These are phyloP conservation scores for Armadillidium nasatum DNA, from an alignment of 1,140 invertebrate species.

Conservation along the genomic window DNA sequence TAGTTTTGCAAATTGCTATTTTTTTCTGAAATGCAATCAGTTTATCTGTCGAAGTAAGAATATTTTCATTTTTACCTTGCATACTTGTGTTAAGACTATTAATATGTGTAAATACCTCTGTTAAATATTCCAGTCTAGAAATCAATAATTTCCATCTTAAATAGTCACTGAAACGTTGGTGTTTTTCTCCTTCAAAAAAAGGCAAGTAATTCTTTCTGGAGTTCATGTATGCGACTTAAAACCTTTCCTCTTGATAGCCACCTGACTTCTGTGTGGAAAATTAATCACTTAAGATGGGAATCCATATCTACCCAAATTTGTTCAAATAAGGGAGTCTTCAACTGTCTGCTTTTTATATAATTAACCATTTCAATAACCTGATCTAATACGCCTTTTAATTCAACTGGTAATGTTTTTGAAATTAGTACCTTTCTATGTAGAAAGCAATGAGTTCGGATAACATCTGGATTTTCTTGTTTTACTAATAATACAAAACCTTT, in stretches of 20 bases:
- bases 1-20: too few species aligned
- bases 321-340: constrained; percentile 24
- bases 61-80: constrained; percentile 26
- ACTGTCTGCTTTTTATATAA: constrained; percentile 26
- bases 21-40: too few species aligned
- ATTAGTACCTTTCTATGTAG: constrained; percentile 21
- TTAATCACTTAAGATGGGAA: constrained; percentile 16
- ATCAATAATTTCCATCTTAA: constrained; percentile 20
- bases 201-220: constrained; percentile 24
- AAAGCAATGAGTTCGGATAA: constrained; percentile 25
- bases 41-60: not conserved
- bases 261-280: constrained; percentile 20
- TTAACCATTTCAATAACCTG: constrained; percentile 22
- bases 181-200: constrained; percentile 24
- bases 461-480: constrained; percentile 17
- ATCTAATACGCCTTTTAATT: constrained; percentile 16
- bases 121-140: constrained; percentile 22
- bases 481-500: constrained; percentile 13
- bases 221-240: constrained; percentile 15
- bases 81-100: constrained; percentile 27
- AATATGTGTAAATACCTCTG: constrained; percentile 26
- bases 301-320: too few species aligned
- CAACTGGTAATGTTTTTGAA: too few species aligned
- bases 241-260: constrained; percentile 23
- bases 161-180: constrained; percentile 17